Base-by-base conservation (phyloP, 2,888 invertebrate species). In the Galeopsomyia nigrocyanea region DNA sequence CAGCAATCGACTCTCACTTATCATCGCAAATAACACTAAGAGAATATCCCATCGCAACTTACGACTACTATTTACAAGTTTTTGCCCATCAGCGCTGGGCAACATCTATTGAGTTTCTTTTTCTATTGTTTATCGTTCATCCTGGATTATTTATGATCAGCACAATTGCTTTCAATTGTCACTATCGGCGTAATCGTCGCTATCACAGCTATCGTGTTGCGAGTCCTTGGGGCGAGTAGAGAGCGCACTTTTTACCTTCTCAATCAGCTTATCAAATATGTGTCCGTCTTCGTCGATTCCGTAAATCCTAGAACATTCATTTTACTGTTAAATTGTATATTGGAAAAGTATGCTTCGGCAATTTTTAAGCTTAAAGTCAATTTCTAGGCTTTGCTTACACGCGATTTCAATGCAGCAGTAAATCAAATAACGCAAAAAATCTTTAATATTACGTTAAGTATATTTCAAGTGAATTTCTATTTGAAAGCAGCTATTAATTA, bases 111-210 rank as follows among this genome's bases (percentile, higher is more conserved):
- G 47, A 16, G 51, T 56, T 56, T 68, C 5, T 53, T 2, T 53
- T 46, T 53, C 6, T 62, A 16, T 46, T 63, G 51, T 58, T 39
- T 47, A 22, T 55, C 21, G n/a, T 63, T n/a, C 21, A 16, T 56
- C 49, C 26, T 26, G 56, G 56, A 21, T 16, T 6, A 56, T 39
- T 39, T 13, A 39, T 39, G 39, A 39, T 39, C 39, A 13, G 7
- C 39, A 39, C 39, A 39, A 39, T 31, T 39, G 39, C 17, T 19
- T 53, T 80, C 75, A 86, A 76, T 86, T 83, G 76, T 86, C 86
- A 78, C 86, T 86, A 63, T 84, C 85, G 19, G 85, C 86, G 67
- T 86, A 86, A 79, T 86, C 86, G 70, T 86, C 86, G 78, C 85
- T 86, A 73, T 86, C 86, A 55, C 82, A 82, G 70, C 83, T 85